Percentiles rank a stretch among this genome's conserved stretches.
Conservation (phyloP, 2,797 vertebrate species). For the Pitangus sulphuratus region DNA sequence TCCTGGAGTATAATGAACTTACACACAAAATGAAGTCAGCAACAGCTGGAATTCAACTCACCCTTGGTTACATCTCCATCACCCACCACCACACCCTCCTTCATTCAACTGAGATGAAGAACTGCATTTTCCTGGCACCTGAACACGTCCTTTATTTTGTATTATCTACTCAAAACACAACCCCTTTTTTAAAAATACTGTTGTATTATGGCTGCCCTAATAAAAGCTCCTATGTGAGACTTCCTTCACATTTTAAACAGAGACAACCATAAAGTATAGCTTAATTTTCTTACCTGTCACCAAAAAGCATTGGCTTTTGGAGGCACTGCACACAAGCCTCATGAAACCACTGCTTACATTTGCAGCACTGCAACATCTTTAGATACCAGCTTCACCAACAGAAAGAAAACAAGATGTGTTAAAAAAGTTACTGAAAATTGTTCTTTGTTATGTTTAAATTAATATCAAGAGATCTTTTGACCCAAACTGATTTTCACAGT, state of each 20-base stretch:
- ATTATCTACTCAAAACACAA: background rate
- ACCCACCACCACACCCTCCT: background rate
- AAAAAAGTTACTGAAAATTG: background rate
- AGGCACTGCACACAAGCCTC: conserved; percentile 96
- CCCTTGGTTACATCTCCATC: background rate
- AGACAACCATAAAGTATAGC: background rate
- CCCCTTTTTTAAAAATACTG: accelerated
- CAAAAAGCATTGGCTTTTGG: conserved; percentile 96
- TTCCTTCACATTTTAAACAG: background rate
- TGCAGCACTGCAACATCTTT: conserved; percentile 98
- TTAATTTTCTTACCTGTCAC: conserved; percentile 87
- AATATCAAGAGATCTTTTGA: background rate
- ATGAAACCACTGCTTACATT: conserved; percentile 98
- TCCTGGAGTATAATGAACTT: background rate
- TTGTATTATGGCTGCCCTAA: background rate
- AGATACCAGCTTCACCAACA: conserved; percentile 89
- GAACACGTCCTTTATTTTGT: background rate
- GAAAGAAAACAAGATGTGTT: conserved; percentile 9
- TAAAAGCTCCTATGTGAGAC: background rate
- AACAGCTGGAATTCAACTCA: background rate
- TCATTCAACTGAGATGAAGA: background rate
- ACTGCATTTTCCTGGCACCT: background rate
- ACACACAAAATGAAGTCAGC: background rate
- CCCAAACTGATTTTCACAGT: background rate
- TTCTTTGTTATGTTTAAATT: background rate